Evolutionary conservation across 2,797 vertebrate genomes (phyloP).

Genomic region (Pangasius sanitwongsei): DNA sequence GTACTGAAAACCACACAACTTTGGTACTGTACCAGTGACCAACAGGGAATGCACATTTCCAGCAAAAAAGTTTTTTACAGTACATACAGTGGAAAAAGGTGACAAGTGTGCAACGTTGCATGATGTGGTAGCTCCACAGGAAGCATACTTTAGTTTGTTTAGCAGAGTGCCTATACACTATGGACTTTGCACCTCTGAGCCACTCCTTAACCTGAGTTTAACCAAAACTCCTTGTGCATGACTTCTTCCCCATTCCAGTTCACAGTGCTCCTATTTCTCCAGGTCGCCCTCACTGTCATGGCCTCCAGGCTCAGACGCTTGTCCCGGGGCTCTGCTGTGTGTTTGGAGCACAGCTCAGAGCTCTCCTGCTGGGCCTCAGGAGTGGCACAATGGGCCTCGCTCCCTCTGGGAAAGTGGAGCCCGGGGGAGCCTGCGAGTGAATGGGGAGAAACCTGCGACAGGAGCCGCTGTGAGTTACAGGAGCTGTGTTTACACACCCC

Average conservation of each 20-base stretch:
- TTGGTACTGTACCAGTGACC: neutral
- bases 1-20: neutral
- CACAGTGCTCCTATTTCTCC: neutral
- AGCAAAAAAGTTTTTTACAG: neutral
- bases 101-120: neutral
- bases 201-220: constrained; percentile 28
- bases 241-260: neutral
- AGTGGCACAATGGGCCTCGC: constrained; percentile 28
- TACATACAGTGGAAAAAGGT: neutral
- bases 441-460: constrained; percentile 33
- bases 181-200: neutral
- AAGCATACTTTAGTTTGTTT: neutral
- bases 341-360: constrained; percentile 29
- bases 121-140: neutral
- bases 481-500: constrained; percentile 32
- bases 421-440: constrained; percentile 19
- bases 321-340: constrained; percentile 12
- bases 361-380: constrained; percentile 47
- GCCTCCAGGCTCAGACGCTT: constrained; percentile 45
- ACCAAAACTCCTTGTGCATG: neutral
- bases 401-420: constrained; percentile 35
- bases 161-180: no score
- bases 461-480: constrained; percentile 37
- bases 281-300: constrained; percentile 12
- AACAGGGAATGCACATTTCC: neutral